Evolutionary conservation across 2,888 invertebrate species (phyloP).

Genomic region (Andrena bucephala): DNA sequence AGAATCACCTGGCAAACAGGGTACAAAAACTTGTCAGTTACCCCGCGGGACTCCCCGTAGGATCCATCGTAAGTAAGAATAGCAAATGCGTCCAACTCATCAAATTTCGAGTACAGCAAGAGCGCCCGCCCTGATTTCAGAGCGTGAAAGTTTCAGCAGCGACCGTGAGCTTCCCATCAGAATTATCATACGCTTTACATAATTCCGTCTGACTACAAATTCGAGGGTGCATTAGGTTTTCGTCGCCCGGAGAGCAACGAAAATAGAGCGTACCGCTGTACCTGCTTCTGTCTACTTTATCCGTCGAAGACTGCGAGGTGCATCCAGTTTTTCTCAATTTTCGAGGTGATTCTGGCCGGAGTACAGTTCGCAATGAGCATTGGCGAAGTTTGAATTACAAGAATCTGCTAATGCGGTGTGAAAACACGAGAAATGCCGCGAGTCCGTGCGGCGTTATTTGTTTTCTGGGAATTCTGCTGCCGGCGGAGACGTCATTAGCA

Average conservation of each 20-base stretch:
- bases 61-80: constrained; percentile 10
- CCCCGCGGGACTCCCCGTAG: no score
- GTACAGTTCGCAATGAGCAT: not conserved
- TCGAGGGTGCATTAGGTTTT: constrained; percentile 3
- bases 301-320: no score
- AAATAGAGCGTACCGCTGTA: constrained; percentile 2
- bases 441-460: no score
- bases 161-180: not conserved
- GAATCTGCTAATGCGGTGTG: not conserved
- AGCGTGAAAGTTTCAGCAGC: constrained; percentile 18
- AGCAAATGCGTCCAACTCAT: not conserved
- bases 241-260: not conserved
- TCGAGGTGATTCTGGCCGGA: no score
- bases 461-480: no score
- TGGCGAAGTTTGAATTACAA: not conserved
- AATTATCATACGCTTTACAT: constrained; percentile 39
- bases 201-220: constrained; percentile 27
- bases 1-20: no score
- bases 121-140: constrained; percentile 19
- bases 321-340: no score
- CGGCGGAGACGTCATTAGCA: no score
- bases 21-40: no score
- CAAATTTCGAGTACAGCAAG: constrained; percentile 23
- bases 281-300: no score
- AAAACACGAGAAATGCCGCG: no score